Base-by-base conservation (phyloP, 2,113 vertebrate species). In the Fregetta grallaria region DNA sequence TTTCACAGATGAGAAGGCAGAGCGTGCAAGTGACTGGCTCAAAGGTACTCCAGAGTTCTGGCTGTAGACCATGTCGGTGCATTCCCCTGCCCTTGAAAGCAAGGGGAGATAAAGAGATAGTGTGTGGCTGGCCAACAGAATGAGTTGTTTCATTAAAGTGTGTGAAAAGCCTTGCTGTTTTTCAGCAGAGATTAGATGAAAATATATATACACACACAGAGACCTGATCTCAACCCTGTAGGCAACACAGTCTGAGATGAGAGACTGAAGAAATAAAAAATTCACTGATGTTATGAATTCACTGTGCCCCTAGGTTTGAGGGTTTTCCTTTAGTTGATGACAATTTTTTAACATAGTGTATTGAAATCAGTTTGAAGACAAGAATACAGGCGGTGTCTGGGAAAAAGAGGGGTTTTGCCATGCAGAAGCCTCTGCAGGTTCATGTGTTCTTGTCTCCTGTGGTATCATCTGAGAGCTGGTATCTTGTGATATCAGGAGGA, bases 221-320 rank as follows among this genome's bases (percentile, higher is more conserved):
- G 85, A 61, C 29, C 81, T 50, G 77, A 67, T 87, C 93, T 79
- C 68, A 94, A 73, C 66, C 89, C 96, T 53, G 88, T 84, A 75
- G 92, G 94, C 84, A 36, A 4, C 45, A 47, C 21, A 40, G 86
- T 25, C 81, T 8, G n/a, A 90, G 86, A 90, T 56, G 86, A 91
- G 72, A 95, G 67, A 11, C 40, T 63, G 94, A 26, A 88, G 71
- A 68, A 91, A 68, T 15, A 52, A 50, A 61, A 9, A 84, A 50
- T 71, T 92, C 78, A 9, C 80, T 58, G 92, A 9, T 63, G 78
- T 88, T 90, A 90, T 86, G 86, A 80, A 55, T 92, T 68, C 13
- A 3, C 63, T 20, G 63, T 90, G 92, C 83, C 90, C 61, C 71
- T 21, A 20, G 91, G n/a, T 88, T 70, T 70, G 82, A 68, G 75